Base-by-base conservation (phyloP, 2,888 invertebrate species). In the Aphrophora alni region DNA sequence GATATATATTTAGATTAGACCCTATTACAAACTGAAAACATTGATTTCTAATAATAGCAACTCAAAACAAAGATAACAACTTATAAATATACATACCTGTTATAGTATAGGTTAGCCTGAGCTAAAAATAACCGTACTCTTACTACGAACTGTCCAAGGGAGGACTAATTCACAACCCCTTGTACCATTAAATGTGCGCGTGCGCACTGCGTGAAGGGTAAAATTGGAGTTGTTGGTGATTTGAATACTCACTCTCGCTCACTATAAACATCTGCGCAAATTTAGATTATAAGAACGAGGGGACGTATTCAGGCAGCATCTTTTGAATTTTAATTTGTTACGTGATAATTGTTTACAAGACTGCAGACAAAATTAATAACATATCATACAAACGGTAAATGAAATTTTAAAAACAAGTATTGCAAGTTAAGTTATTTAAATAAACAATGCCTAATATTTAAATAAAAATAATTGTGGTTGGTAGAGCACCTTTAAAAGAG, bases 81-180 rank as follows among this genome's bases (percentile, higher is more conserved):
- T n/a, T n/a, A 44, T 10, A 44, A 44, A 59, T 59, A 59, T 3
- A 59, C 59, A 12, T 59, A 59, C 59, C 59, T 21, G 21, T 59
- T 59, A n/a, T n/a, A 59, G 5, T 59, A 59, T 59, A 59, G 59
- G 59, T 59, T 59, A 59, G 21, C 21, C 59, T n/a, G 59, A 21
- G 59, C 59, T 59, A 59, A 59, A 59, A 21, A 59, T 59, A 59
- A 21, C 59, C 21, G 59, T 59, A 59, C 59, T n/a, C 14, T 4
- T 44, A 44, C 44, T 44, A 17, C 44, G 17, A 21, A 59, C 59
- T 59, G 59, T 21, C 21, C 59, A 2, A 21, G 59, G 59, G 59
- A 59, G 21, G 21, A 59, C 59, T 59, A 59, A 59, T 59, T 59
- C 59, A 59, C 59, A 59, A 59, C 59, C 59, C 59, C 59, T 59